Percentiles rank a stretch among this genome's conserved stretches.
Conservation (phyloP, 2,797 vertebrate genomes). For the Melopsittacus undulatus region DNA sequence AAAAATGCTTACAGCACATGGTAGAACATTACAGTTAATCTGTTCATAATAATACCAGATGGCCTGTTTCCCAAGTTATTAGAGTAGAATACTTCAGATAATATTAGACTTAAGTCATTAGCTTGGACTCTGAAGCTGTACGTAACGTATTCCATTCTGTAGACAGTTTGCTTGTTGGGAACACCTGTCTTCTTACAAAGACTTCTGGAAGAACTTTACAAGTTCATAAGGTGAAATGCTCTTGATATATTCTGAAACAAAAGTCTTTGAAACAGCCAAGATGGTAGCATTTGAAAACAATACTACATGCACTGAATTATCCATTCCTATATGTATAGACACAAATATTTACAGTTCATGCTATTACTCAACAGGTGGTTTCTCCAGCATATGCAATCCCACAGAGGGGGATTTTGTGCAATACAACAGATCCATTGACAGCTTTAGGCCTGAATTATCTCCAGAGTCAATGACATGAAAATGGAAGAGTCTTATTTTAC, state of each 20-base stretch:
- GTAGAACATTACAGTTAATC: not conserved
- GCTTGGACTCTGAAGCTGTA: not conserved
- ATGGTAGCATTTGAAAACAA: conserved; percentile 54
- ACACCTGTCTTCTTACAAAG: conserved; percentile 20
- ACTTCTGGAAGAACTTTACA: conserved; percentile 11
- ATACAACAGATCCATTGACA: conserved; percentile 54
- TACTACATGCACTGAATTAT: conserved; percentile 1
- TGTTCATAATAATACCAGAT: not conserved
- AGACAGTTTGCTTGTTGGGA: not conserved
- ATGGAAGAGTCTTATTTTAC: not conserved
- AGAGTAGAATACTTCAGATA: conserved; percentile 15
- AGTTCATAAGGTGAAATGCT: not conserved
- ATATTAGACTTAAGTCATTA: not conserved
- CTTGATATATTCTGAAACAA: conserved; percentile 36
- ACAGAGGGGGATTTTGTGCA: not conserved
- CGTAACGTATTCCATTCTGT: not conserved
- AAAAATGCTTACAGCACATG: not conserved
- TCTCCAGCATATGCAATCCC: not conserved
- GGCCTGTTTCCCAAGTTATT: not conserved
- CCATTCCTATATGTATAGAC: not conserved
- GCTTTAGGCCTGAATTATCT: not conserved
- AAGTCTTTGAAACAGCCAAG: conserved; percentile 65
- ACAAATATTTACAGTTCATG: not conserved
- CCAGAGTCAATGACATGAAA: not conserved
- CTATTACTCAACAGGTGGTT: not conserved